Percentiles rank a stretch among this genome's conserved stretches.
Conservation (phyloP, 2,797 vertebrate genomes). For the Adelosebastes latens region DNA sequence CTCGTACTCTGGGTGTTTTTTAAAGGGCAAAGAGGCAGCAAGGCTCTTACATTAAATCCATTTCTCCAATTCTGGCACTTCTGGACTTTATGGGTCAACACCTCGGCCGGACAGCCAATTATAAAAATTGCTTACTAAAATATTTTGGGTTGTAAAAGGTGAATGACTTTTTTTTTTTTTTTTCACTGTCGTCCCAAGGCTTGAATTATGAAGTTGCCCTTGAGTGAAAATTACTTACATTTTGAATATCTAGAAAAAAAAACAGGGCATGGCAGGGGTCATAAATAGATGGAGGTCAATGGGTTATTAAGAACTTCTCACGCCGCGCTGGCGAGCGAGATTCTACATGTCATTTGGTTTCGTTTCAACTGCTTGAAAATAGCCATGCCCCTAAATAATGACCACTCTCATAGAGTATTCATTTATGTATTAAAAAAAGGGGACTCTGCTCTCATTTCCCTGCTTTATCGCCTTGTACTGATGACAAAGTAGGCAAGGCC, state of each 20-base stretch:
- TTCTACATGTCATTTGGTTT: constrained; percentile 76
- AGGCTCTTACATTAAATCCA: constrained; percentile 81
- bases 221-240: constrained; percentile 84
- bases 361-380: constrained; percentile 71
- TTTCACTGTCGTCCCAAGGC: constrained; percentile 63
- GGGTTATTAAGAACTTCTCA: constrained; percentile 77
- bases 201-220: constrained; percentile 83
- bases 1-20: constrained; percentile 83
- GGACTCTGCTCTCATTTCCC: constrained; percentile 82
- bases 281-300: constrained; percentile 84
- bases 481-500: constrained; percentile 84
- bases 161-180: constrained; percentile 66
- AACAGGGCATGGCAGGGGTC: constrained; percentile 66
- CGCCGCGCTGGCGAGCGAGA: constrained; percentile 33
- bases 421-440: constrained; percentile 88
- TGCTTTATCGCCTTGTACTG: constrained; percentile 83
- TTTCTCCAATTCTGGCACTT: constrained; percentile 85
- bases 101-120: constrained; percentile 82
- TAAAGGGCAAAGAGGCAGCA: constrained; percentile 82
- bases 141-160: constrained; percentile 85
- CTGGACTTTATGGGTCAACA: constrained; percentile 85
- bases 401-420: constrained; percentile 86
- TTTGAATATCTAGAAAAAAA: constrained; percentile 78
- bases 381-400: constrained; percentile 83
- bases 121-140: constrained; percentile 87